Evolutionary conservation across 2,888 invertebrate species (phyloP).

Genomic region (Allolobophora icterica): DNA sequence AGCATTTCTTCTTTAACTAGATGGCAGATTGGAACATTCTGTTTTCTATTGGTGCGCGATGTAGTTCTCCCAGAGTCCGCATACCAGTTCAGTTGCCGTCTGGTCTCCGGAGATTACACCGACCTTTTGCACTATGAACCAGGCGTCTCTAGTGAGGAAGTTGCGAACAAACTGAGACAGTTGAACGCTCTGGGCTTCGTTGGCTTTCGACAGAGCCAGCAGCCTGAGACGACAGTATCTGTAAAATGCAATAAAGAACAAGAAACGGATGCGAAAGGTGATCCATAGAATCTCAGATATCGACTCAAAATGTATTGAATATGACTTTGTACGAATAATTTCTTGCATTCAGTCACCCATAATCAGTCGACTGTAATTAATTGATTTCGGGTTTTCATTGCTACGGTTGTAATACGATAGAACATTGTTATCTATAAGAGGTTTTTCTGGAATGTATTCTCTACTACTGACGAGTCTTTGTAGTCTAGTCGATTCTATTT

Average conservation of each 20-base stretch:
- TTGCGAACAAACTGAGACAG: neutral
- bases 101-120: neutral
- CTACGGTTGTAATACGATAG: too few species aligned
- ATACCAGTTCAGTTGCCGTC: neutral
- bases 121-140: neutral
- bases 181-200: neutral
- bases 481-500: too few species aligned
- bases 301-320: too few species aligned
- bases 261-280: too few species aligned
- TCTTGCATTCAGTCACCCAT: too few species aligned
- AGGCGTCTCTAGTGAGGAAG: constrained; percentile 20
- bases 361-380: too few species aligned
- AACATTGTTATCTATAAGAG: too few species aligned
- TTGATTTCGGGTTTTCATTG: too few species aligned
- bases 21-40: neutral
- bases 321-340: too few species aligned
- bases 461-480: too few species aligned
- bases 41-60: neutral
- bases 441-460: too few species aligned
- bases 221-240: constrained; percentile 13
- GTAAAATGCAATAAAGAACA: neutral
- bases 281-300: too few species aligned
- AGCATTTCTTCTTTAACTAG: neutral
- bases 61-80: constrained; percentile 23
- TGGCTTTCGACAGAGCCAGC: neutral